Percentiles rank a stretch among this genome's conserved stretches.
Conservation (phyloP, 64 coral and sea anemone species). For the Stylophora pistillata region DNA sequence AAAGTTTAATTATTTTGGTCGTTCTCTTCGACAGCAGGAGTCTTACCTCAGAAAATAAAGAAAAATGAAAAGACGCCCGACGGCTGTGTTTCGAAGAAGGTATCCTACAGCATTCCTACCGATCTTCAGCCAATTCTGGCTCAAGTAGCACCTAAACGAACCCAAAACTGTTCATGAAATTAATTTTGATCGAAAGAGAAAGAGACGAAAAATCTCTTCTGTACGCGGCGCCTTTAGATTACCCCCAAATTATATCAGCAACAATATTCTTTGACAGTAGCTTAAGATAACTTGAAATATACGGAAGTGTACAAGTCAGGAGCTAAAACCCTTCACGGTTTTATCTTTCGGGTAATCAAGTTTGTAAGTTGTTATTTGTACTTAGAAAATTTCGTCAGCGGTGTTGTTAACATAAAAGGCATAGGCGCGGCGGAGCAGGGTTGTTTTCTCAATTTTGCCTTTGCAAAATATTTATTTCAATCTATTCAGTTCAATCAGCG, state of each 20-base stretch:
- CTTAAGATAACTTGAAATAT: background rate
- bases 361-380: no score
- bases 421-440: no score
- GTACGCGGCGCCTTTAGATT: background rate
- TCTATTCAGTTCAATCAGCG: no score
- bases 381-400: no score
- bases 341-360: no score
- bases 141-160: background rate
- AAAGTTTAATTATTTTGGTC: background rate
- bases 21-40: background rate
- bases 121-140: background rate
- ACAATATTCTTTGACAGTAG: background rate
- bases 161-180: background rate
- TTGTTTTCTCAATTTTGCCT: no score
- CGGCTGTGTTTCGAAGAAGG: background rate
- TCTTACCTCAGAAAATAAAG: background rate
- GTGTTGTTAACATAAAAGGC: no score
- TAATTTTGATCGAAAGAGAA: slow-evolving; percentile 6
- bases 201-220: slow-evolving; percentile 1
- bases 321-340: background rate
- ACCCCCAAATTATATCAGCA: background rate
- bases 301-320: slow-evolving; percentile 4
- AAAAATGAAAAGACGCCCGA: slow-evolving; percentile 2
- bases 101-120: no score
- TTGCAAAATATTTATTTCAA: no score